Evolutionary conservation across 2,888 invertebrate genomes (phyloP).

Genomic region (Helobdella robusta): DNA sequence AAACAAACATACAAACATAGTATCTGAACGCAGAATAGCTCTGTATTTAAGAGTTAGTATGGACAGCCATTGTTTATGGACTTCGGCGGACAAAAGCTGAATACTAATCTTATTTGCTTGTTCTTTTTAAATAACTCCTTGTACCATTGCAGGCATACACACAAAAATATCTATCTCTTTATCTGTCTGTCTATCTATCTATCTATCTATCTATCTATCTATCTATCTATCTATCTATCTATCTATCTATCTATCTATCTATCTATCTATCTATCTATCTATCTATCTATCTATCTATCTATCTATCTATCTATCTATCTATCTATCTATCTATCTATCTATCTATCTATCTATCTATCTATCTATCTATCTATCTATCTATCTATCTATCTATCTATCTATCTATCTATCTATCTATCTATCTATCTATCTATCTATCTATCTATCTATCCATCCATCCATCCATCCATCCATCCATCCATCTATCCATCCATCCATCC

Average conservation of each 20-base stretch:
- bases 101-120: no score
- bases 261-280: background rate
- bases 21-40: no score
- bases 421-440: background rate
- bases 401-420: background rate
- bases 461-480: background rate
- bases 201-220: background rate
- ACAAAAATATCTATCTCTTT: no score
- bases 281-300: background rate
- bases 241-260: background rate
- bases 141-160: no score
- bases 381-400: background rate
- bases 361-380: background rate
- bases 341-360: background rate
- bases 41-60: no score
- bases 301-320: background rate
- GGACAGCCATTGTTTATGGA: no score
- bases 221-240: background rate
- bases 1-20: no score
- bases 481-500: constrained; percentile 1
- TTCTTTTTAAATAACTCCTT: no score
- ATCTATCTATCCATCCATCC: background rate
- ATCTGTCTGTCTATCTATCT: background rate
- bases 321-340: background rate
- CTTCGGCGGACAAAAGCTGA: no score